Evolutionary conservation across 2,797 vertebrate species (phyloP).

Genomic region (Propithecus perrieri): DNA sequence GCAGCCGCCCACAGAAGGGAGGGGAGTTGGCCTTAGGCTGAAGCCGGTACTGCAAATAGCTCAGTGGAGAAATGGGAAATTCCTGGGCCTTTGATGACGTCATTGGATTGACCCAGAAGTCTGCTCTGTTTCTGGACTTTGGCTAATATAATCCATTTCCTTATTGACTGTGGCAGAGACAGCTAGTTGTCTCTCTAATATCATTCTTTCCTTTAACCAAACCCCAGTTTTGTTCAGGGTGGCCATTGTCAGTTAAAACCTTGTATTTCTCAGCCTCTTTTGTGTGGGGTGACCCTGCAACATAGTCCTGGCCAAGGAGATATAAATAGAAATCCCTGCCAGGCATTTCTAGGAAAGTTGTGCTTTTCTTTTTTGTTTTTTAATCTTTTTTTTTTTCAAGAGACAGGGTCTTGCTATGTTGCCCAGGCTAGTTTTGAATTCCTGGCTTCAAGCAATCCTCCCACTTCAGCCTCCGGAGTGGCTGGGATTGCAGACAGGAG

Average conservation of each 20-base stretch:
- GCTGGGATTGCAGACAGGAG: background rate
- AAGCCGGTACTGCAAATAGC: background rate
- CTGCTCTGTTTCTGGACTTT: background rate
- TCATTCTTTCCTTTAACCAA: slow-evolving; percentile 6
- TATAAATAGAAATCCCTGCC: background rate
- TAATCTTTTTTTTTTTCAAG: background rate
- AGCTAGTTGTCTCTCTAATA: background rate
- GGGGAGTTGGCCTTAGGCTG: background rate
- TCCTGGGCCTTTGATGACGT: background rate
- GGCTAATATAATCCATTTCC: background rate
- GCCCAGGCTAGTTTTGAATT: background rate
- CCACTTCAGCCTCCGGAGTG: background rate
- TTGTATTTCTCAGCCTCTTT: background rate
- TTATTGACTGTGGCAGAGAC: background rate
- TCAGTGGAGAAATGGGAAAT: background rate
- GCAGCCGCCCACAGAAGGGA: background rate
- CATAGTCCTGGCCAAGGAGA: background rate
- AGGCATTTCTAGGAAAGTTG: background rate
- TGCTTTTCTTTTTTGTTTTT: background rate
- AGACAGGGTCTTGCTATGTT: background rate
- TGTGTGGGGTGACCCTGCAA: background rate
- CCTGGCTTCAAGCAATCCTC: background rate
- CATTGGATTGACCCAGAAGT: background rate
- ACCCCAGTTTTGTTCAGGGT: background rate
- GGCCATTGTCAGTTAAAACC: background rate